Conservation (phyloP, 1,140 invertebrate genomes). For the Microplitis demolitor region DNA sequence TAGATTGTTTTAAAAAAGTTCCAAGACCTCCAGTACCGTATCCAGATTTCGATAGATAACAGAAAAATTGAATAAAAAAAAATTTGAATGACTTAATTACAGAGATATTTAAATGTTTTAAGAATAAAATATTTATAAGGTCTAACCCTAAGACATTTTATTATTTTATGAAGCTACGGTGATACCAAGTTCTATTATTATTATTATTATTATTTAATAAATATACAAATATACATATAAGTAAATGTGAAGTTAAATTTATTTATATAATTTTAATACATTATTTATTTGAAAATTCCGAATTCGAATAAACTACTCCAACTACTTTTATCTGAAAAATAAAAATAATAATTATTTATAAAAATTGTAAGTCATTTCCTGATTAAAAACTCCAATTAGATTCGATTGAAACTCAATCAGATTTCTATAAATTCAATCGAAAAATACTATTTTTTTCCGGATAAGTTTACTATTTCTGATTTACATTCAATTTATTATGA, state of each 20-base stretch:
- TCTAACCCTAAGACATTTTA: too few relatives aligned
- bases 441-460: too few relatives aligned
- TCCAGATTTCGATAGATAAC: conserved; percentile 44
- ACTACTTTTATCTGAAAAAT: background rate
- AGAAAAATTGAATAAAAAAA: background rate
- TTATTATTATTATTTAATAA: background rate
- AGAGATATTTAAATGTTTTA: background rate
- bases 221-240: background rate
- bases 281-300: background rate
- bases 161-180: background rate
- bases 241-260: background rate
- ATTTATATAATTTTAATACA: background rate
- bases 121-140: background rate
- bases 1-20: conserved; percentile 34
- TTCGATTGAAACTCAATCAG: too few relatives aligned
- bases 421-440: too few relatives aligned
- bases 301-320: background rate
- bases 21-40: conserved; percentile 39
- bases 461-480: too few relatives aligned
- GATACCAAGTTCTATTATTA: background rate
- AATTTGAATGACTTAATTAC: background rate
- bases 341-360: background rate
- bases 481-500: too few relatives aligned
- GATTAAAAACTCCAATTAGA: too few relatives aligned
- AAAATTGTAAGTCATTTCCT: background rate